phyloP scores from a whole-genome alignment of 2,797 vertebrate genomes.

The Danio kyathit region DNA sequence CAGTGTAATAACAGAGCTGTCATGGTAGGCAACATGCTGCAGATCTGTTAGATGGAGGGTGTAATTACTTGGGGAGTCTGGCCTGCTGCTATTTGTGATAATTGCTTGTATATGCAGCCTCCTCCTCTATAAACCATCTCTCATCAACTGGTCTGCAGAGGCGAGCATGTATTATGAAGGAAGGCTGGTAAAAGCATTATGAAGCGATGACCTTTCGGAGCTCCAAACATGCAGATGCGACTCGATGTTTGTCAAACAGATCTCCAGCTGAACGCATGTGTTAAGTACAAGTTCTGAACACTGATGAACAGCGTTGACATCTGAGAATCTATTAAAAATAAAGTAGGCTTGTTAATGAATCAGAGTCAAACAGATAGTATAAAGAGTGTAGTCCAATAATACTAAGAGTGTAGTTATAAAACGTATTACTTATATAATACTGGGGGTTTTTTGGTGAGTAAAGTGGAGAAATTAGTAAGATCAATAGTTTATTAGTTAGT shows the following conservation, averaged over 20 bases:
- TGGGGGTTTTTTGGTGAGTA: too few relatives aligned
- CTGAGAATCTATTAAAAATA: neutral
- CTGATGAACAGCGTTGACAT: neutral
- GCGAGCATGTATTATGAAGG: neutral
- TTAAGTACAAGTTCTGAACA: neutral
- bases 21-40: constrained; percentile 63
- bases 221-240: neutral
- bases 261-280: neutral
- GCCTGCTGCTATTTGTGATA: constrained; percentile 64
- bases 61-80: constrained; percentile 68
- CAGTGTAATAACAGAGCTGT: constrained; percentile 64
- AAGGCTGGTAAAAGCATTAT: constrained; percentile 5
- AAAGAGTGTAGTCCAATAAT: neutral
- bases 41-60: constrained; percentile 71
- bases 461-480: too few relatives aligned
- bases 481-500: too few relatives aligned
- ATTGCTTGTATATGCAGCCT: constrained; percentile 57
- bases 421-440: neutral
- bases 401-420: too few relatives aligned
- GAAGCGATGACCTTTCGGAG: neutral
- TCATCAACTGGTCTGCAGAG: constrained; percentile 30
- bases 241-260: constrained; percentile 4
- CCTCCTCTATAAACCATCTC: constrained; percentile 49
- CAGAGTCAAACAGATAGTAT: neutral
- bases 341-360: neutral